A percentile compares a stretch with the other conserved stretches of the same genome.
These are phyloP conservation scores for Cyrtodaria siliqua DNA, from an alignment of 2,888 invertebrate genomes.

Conservation along the genomic window DNA sequence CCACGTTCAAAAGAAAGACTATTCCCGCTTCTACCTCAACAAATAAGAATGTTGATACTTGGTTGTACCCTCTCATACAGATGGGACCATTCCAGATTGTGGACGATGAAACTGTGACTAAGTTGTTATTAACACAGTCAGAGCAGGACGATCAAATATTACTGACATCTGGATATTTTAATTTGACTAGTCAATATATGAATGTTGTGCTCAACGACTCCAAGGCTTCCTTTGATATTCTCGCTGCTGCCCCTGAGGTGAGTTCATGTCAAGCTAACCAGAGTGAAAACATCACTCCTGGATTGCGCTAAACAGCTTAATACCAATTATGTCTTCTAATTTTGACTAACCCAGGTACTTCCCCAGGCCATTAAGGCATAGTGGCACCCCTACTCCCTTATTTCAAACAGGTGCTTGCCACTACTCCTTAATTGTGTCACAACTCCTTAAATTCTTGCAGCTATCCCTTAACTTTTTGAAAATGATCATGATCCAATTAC, in stretches of 20 bases:
- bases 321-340: too few species aligned
- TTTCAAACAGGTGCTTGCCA: too few species aligned
- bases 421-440: too few species aligned
- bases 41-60: conserved; percentile 82
- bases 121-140: conserved; percentile 76
- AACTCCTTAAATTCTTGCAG: too few species aligned
- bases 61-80: conserved; percentile 97
- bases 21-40: not conserved
- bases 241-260: conserved; percentile 98
- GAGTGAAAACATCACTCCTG: too few species aligned
- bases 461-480: too few species aligned
- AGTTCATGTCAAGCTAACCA: too few species aligned
- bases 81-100: conserved; percentile 96
- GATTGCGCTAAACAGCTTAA: too few species aligned
- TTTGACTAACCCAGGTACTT: too few species aligned
- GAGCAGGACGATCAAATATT: conserved; percentile 82
- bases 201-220: conserved; percentile 92
- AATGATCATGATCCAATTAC: too few species aligned
- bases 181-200: conserved; percentile 95
- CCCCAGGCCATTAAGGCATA: too few species aligned
- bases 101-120: conserved; percentile 89
- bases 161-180: conserved; percentile 98
- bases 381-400: too few species aligned
- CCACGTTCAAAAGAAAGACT: conserved; percentile 4
- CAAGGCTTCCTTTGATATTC: conserved; percentile 91